Evolutionary conservation across 2,113 vertebrate species (phyloP), one percentile per base, ranked within the genome.

Genomic region (Puma concolor): DNA sequence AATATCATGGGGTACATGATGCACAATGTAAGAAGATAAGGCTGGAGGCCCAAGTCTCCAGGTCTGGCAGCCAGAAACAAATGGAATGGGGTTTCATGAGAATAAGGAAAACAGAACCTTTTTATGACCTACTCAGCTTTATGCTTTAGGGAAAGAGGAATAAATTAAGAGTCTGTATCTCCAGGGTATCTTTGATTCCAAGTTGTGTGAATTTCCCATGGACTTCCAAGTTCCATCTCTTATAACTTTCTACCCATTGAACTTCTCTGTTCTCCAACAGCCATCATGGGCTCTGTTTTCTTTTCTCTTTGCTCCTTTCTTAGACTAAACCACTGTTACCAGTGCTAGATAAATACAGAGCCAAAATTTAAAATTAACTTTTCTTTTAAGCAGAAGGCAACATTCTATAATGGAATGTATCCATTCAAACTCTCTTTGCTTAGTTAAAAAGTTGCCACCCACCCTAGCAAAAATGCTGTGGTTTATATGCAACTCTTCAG

Each of bases 181-280:
- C n/a, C 82, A 88, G 27, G 38, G 8, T 80, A 80, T 41, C 33
- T 76, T 80, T 84, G 44, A 84, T 90, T 96, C 71, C 48, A 19
- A 94, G 33, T 94, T 95, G 77, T 93, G 38, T 96, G 50, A 94
- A 36, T 87, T 85, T 93, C 31, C 5, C 41, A 94, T 54, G 60
- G 72, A 19, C n/a, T 89, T 72, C 31, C 66, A 23, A 67, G 33
- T 91, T 67, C 74, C n/a, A 41, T 69, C 50, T 89, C 95, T 25
- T 95, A 17, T 52, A 84, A 8, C 33, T 91, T 54, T 94, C 66
- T 77, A 96, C 17, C n/a, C 36, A 10, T 74, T 85, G 74, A 91
- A 84, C 17, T 44, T 44, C 1, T 11, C 38, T 92, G 54, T 82
- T 71, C 71, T 87, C 74, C 92, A 94, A 71, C 12, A 91, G 52